A percentile compares a stretch with the other conserved stretches of the same genome.
Evolutionary conservation across 2,113 vertebrate genomes (phyloP).

Genomic region (Chionis minor): DNA sequence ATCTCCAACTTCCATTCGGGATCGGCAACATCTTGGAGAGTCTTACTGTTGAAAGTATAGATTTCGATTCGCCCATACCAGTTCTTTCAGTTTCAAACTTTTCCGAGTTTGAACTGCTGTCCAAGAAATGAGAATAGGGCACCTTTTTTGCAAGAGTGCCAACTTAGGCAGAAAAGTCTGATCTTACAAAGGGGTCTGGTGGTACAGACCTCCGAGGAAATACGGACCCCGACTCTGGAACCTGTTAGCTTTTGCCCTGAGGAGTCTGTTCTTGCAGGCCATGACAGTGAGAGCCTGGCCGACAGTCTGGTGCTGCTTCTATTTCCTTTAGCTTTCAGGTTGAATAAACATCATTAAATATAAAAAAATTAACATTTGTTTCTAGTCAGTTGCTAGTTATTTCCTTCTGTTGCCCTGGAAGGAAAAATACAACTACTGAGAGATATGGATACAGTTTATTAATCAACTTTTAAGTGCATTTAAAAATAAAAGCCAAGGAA

Average conservation of each 20-base stretch:
- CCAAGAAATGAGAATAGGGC: neutral
- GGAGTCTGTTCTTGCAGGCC: neutral
- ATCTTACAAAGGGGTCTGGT: neutral
- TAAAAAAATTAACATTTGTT: constrained; percentile 25
- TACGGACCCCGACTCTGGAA: neutral
- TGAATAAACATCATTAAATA: constrained; percentile 1
- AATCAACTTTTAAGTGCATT: neutral
- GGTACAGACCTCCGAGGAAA: neutral
- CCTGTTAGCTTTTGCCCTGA: neutral
- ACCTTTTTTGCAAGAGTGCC: neutral
- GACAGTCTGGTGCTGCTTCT: neutral
- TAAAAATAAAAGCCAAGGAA: neutral
- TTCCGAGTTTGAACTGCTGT: neutral
- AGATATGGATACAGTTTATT: neutral
- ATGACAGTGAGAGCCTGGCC: neutral
- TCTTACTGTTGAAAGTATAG: neutral
- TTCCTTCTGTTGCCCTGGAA: neutral
- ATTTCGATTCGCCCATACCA: neutral
- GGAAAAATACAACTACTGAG: neutral
- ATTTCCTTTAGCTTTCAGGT: neutral
- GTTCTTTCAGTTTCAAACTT: neutral
- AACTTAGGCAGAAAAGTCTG: neutral
- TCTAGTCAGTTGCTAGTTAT: constrained; percentile 23
- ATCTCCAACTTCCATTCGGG: neutral
- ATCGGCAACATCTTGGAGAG: neutral